Base-by-base conservation (phyloP, 2,113 vertebrate species). In the Ellobius talpinus region DNA sequence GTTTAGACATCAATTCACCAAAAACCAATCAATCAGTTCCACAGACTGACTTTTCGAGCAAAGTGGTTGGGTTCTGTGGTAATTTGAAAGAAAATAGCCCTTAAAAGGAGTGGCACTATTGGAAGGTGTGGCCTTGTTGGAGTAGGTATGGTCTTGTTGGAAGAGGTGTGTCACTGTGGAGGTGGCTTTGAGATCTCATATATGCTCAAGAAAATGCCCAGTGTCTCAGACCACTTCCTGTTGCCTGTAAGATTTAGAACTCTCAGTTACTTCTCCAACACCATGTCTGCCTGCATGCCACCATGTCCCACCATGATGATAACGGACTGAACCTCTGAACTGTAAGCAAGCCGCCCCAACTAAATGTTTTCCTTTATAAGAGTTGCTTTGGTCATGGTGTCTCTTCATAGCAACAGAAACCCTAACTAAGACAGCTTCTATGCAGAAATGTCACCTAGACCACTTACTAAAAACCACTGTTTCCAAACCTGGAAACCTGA, bases 11-110 rank as follows among this genome's bases (percentile, higher is more conserved):
- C 61, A 84, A 31, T n/a, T 91, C 13, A 14, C n/a, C 52, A 31
- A 63, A 96, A 93, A 42, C 29, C 21, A 85, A 61, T 78, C 21
- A 85, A 61, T 4, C 31, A 47, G 26, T 36, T 58, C 31, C 45
- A 87, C 45, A 45, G 26, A 58, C 31, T 76, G 76, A 73, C 21
- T 82, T 86, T 76, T 47, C 2, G 5, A 58, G 16, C 50, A 72
- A 58, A 24, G 0, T 36, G 33, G 5, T 14, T 33, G 7, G 16
- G 4, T 72, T 61, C 70, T 10, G 0, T 31, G 7, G 36, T 39
- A 7, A 3, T 72, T 39, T 72, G 36, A 72, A 39, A 72, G 19
- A 23, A 72, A 72, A 72, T 39, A 72, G 8, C 0, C 70, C 70
- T n/a, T n/a, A 39, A 21, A 19, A 72, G 16, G 17, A 72, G 17